These are phyloP conservation scores for Colostygia pectinataria DNA, from an alignment of 2,888 invertebrate species.

Conservation along the genomic window DNA sequence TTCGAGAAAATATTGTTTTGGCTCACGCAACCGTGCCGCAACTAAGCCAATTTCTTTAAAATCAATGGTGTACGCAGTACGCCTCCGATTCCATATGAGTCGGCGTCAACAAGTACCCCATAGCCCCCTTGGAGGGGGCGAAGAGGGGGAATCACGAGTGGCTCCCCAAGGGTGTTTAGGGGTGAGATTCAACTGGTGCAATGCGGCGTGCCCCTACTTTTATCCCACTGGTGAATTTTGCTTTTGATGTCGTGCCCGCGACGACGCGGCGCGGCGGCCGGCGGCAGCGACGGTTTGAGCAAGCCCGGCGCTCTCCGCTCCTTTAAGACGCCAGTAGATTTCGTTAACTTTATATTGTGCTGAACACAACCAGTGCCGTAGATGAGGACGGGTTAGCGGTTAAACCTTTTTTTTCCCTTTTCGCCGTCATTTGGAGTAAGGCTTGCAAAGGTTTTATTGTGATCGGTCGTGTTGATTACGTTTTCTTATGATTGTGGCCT, in stretches of 20 bases:
- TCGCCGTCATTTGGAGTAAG: neutral
- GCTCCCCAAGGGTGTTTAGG: constrained; percentile 41
- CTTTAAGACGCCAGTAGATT: constrained; percentile 36
- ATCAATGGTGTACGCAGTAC: constrained; percentile 50
- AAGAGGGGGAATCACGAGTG: constrained; percentile 33
- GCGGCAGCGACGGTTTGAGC: neutral
- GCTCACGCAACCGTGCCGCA: constrained; percentile 24
- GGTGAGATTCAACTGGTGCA: constrained; percentile 82
- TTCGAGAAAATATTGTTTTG: constrained; percentile 14
- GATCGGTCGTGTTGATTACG: neutral
- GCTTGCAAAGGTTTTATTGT: neutral
- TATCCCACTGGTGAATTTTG: constrained; percentile 57
- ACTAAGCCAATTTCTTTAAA: constrained; percentile 40
- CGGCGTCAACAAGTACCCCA: constrained; percentile 70
- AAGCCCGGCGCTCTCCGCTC: neutral
- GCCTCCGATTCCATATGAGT: constrained; percentile 47
- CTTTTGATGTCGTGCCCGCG: constrained; percentile 54
- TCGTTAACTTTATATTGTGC: constrained; percentile 57
- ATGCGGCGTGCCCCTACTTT: constrained; percentile 72
- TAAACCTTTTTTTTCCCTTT: constrained; percentile 1
- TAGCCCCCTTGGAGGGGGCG: constrained; percentile 35
- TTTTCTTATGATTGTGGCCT: neutral
- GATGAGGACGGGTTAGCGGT: constrained; percentile 42
- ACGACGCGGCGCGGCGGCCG: constrained; percentile 14
- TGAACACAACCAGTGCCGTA: constrained; percentile 37